These are phyloP conservation scores for Danio albolineatus DNA, from an alignment of 2,797 vertebrate species.

Conservation along the genomic window DNA sequence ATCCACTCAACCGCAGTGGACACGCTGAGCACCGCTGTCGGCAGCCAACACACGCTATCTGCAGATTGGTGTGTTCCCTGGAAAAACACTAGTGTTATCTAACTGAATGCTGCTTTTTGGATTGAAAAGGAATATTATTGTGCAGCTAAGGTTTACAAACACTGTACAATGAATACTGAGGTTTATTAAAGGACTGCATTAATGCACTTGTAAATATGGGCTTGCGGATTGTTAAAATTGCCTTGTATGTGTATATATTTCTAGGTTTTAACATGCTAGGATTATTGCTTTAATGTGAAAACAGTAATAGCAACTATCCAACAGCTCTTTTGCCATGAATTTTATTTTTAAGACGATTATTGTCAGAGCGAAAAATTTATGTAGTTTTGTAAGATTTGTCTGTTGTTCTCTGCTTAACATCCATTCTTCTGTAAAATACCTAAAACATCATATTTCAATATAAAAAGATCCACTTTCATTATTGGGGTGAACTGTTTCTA, in stretches of 20 bases:
- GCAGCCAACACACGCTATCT: constrained; percentile 29
- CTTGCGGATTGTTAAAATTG: not conserved
- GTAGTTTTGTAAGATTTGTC: no score
- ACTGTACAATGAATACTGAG: not conserved
- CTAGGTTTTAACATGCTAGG: no score
- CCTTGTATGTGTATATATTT: not conserved
- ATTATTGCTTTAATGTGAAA: no score
- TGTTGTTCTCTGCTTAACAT: no score
- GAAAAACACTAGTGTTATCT: constrained; percentile 34
- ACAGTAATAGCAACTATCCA: no score
- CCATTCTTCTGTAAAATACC: no score
- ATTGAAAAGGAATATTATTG: constrained; percentile 28
- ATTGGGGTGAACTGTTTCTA: no score
- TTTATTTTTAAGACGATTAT: no score
- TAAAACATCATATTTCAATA: no score
- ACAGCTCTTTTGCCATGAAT: no score
- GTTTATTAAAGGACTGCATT: not conserved
- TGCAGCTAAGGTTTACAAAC: not conserved
- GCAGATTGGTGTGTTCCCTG: constrained; percentile 39
- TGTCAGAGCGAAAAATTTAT: no score
- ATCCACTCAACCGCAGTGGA: constrained; percentile 44
- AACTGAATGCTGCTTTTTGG: constrained; percentile 17
- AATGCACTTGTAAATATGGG: not conserved
- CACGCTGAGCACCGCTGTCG: constrained; percentile 19
- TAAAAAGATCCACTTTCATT: no score